These are phyloP conservation scores for Ischnus inquisitorius DNA, from an alignment of 2,888 invertebrate species.

Conservation along the genomic window DNA sequence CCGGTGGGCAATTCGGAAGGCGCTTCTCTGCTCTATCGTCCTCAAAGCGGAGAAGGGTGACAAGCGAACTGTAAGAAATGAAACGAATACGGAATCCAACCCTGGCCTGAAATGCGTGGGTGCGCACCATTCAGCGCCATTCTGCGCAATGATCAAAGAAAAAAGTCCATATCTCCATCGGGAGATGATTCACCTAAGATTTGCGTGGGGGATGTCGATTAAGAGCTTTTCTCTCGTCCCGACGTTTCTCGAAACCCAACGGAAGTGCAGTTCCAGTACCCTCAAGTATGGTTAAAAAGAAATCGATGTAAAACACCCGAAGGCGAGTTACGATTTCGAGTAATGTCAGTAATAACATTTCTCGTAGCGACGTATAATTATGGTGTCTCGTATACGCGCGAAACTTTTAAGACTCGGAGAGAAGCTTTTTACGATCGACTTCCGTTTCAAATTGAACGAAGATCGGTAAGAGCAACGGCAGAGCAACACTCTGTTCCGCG, in stretches of 20 bases:
- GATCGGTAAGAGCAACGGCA: slow-evolving; percentile 50
- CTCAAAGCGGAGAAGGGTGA: slow-evolving; percentile 45
- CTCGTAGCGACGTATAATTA: slow-evolving; percentile 3
- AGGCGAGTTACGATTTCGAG: slow-evolving; percentile 64
- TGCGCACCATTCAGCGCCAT: no score
- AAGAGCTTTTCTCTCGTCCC: slow-evolving; percentile 8
- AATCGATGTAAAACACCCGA: slow-evolving; percentile 4
- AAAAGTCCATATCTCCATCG: background rate
- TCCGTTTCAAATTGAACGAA: slow-evolving; percentile 77
- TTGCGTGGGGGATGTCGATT: background rate
- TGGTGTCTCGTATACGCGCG: slow-evolving; percentile 51
- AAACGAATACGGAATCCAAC: no score
- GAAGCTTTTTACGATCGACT: slow-evolving; percentile 73
- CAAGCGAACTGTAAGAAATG: slow-evolving; percentile 8
- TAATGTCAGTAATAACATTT: slow-evolving; percentile 66
- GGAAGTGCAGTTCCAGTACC: background rate
- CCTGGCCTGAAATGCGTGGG: no score
- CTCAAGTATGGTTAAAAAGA: slow-evolving; percentile 22
- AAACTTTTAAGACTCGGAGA: slow-evolving; percentile 56
- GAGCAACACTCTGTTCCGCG: slow-evolving; percentile 37
- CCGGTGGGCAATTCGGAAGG: slow-evolving; percentile 53
- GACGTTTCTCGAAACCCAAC: background rate
- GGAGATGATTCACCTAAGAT: background rate
- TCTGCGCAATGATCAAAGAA: background rate
- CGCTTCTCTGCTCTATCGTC: slow-evolving; percentile 44